Conservation (phyloP, 1,140 invertebrate species). For the Atta colombica region DNA sequence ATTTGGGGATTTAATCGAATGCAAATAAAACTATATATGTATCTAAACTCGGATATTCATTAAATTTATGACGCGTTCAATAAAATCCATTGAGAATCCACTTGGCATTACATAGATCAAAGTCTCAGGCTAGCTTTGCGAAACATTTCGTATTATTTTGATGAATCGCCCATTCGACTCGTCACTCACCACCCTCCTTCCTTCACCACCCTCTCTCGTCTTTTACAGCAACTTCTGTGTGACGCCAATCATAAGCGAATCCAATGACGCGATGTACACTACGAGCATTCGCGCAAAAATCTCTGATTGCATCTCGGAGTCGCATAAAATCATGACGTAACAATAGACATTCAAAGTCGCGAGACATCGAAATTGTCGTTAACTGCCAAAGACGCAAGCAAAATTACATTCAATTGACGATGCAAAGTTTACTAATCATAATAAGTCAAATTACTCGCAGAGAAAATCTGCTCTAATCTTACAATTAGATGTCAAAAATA, state of each 20-base stretch:
- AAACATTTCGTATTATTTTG: slow-evolving; percentile 30
- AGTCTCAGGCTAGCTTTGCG: slow-evolving; percentile 7
- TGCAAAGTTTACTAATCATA: background rate
- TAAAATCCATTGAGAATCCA: slow-evolving; percentile 11
- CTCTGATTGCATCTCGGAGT: slow-evolving; percentile 41
- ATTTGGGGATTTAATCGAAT: background rate
- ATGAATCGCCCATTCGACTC: slow-evolving; percentile 70
- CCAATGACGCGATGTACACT: slow-evolving; percentile 21
- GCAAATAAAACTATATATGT: background rate
- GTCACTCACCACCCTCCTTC: slow-evolving; percentile 45
- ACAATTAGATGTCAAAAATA: background rate
- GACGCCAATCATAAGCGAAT: slow-evolving; percentile 68
- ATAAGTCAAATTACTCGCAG: background rate
- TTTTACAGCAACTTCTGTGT: slow-evolving; percentile 52
- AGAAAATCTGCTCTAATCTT: slow-evolving; percentile 23
- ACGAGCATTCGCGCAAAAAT: slow-evolving; percentile 62
- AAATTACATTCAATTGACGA: slow-evolving; percentile 1
- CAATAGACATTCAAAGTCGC: slow-evolving; percentile 24
- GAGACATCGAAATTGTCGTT: slow-evolving; percentile 3
- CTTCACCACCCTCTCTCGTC: slow-evolving; percentile 27
- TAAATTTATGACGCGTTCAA: background rate
- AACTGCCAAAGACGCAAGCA: slow-evolving; percentile 11
- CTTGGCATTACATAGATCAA: background rate
- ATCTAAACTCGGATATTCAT: no score
- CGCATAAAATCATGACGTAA: slow-evolving; percentile 33